Evolutionary conservation across 2,888 invertebrate genomes (phyloP).

Genomic region (Horisme vitalbata): DNA sequence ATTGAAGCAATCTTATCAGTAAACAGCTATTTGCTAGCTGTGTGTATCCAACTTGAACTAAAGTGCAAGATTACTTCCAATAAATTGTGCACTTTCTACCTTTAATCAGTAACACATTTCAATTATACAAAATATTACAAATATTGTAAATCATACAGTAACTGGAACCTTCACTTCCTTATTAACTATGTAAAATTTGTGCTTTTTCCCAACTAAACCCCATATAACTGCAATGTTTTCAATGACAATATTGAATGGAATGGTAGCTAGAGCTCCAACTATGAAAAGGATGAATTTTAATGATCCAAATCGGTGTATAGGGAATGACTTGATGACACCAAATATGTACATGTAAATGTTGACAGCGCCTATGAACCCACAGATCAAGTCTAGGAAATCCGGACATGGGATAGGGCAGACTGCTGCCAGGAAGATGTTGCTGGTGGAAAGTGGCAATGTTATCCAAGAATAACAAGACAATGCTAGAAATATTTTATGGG

Average conservation of each 20-base stretch:
- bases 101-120: constrained; percentile 44
- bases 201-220: constrained; percentile 96
- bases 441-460: constrained; percentile 95
- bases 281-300: constrained; percentile 90
- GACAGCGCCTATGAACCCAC: constrained; percentile 95
- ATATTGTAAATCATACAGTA: constrained; percentile 76
- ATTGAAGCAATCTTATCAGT: constrained; percentile 37
- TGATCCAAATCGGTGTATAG: constrained; percentile 92
- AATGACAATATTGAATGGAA: constrained; percentile 96
- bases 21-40: constrained; percentile 31
- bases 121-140: constrained; percentile 41
- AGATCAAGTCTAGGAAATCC: constrained; percentile 91
- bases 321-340: constrained; percentile 98
- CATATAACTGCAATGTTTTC: constrained; percentile 97
- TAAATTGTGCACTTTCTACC: constrained; percentile 68
- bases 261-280: constrained; percentile 93
- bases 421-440: constrained; percentile 92
- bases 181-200: constrained; percentile 98
- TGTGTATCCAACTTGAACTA: constrained; percentile 34
- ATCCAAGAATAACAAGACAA: constrained; percentile 98
- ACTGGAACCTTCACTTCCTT: constrained; percentile 91
- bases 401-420: constrained; percentile 95
- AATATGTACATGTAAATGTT: constrained; percentile 99
- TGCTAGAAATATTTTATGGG: constrained; percentile 90
- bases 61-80: constrained; percentile 50